Evolutionary conservation across 2,113 vertebrate species (phyloP).

Genomic region (Nibea coibor): DNA sequence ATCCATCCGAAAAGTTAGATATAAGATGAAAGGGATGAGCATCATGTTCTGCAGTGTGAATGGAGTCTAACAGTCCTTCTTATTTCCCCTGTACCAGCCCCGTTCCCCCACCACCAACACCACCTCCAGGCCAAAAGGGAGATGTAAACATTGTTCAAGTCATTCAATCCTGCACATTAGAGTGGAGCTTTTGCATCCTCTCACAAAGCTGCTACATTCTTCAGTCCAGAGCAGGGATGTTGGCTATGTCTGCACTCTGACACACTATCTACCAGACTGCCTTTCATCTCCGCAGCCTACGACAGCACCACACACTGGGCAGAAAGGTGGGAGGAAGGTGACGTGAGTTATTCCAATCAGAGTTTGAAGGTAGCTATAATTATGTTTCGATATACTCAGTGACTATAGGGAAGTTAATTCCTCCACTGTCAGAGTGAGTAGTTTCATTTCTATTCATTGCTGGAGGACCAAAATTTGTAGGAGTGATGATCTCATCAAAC

Average conservation of each 20-base stretch:
- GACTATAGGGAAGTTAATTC: not conserved
- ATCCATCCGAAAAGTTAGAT: not conserved
- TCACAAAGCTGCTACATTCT: constrained; percentile 13
- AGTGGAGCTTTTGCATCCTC: constrained; percentile 6
- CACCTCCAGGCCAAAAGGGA: constrained; percentile 1
- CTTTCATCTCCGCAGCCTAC: not conserved
- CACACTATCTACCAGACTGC: constrained; percentile 13
- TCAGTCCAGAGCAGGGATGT: not conserved
- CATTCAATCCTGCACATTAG: constrained; percentile 17
- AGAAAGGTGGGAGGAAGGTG: not conserved
- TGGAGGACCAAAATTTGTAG: not conserved
- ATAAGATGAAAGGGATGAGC: constrained; percentile 2
- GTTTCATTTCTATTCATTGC: not conserved
- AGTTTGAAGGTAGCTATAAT: not conserved
- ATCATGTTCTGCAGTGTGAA: constrained; percentile 8
- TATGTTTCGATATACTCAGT: not conserved
- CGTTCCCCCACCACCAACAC: not conserved
- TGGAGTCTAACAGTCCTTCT: not conserved
- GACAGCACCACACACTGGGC: not conserved
- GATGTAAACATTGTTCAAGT: constrained; percentile 18
- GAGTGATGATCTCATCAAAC: not conserved
- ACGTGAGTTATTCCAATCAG: not conserved
- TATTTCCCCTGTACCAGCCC: not conserved
- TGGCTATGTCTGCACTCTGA: not conserved
- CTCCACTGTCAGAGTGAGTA: not conserved